Conservation (phyloP, 2,797 vertebrate genomes). For the Poecilia velifera region DNA sequence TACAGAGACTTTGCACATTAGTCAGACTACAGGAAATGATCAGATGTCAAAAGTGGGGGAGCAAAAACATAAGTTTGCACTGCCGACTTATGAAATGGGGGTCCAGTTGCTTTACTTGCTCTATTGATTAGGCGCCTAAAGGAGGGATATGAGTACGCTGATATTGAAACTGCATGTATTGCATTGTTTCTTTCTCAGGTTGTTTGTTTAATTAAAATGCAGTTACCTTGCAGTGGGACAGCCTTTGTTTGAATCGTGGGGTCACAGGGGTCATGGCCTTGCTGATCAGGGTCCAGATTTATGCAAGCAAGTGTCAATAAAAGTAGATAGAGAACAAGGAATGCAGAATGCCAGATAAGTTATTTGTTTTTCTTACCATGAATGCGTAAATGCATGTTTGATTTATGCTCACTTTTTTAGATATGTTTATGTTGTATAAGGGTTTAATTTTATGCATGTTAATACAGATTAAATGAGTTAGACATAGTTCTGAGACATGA, state of each 20-base stretch:
- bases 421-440: background rate
- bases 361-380: constrained; percentile 30
- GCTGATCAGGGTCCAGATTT: constrained; percentile 39
- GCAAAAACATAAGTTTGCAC: background rate
- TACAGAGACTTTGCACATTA: background rate
- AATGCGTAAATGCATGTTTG: constrained; percentile 18
- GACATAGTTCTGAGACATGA: background rate
- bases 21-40: background rate
- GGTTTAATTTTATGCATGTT: background rate
- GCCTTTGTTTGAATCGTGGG: constrained; percentile 42
- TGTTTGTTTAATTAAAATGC: constrained; percentile 58
- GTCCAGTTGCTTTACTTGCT: background rate
- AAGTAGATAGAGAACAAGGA: constrained; percentile 39
- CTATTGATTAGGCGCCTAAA: background rate
- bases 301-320: constrained; percentile 51
- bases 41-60: background rate
- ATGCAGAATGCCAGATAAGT: constrained; percentile 38
- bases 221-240: constrained; percentile 46
- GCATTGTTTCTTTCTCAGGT: constrained; percentile 30
- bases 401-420: background rate
- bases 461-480: background rate
- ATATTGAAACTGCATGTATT: constrained; percentile 5
- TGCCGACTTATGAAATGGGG: background rate
- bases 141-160: background rate
- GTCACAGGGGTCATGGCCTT: constrained; percentile 45